Evolutionary conservation across 2,888 invertebrate species (phyloP), one percentile per base, ranked within the genome.

Genomic region (Pyralis farinalis): DNA sequence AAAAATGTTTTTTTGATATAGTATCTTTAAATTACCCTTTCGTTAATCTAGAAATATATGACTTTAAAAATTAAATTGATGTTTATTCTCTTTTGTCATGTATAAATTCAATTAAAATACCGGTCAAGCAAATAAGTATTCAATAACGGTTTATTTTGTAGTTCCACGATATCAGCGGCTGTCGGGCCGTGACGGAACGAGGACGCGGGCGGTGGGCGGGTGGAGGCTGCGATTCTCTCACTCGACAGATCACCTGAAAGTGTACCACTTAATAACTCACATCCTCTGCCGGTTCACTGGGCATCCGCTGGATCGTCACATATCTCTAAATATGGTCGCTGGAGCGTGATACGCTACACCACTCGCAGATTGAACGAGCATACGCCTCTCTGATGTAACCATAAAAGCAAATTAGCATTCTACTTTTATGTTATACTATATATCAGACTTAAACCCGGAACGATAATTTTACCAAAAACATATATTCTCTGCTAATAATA

Each of bases 181-280:
- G 49, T 12, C 31, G 53, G 56, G 55, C 54, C 46, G 55, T 41
- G 40, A 40, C 40, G 49, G 48, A 37, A 50, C 51, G 48, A 48
- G 51, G 49, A 51, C 43, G 48, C 49, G 48, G 37, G 38, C 43
- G 16, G 16, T 4, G 16, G 16, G 25, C 7, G 25, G 41, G 53
- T 38, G 53, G 50, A 51, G 71, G 69, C 64, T 63, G 66, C 78
- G 80, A 84, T 82, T 80, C 78, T 86, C 85, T 84, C 88, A 87
- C 84, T 84, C 83, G 83, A 84, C 79, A 81, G 87, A 85, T 86
- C 86, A 87, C 80, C 84, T 87, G 88, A 84, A 83, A 81, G 82
- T 84, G 83, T 83, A 84, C 82, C 81, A 85, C 84, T 85, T 85
- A 86, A 86, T 86, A 80, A 83, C 87, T 86, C 87, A 81, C 86